Evolutionary conservation across 53 echinoderm and acorn worm species (phyloP).

Genomic region (Paracentrotus lividus): DNA sequence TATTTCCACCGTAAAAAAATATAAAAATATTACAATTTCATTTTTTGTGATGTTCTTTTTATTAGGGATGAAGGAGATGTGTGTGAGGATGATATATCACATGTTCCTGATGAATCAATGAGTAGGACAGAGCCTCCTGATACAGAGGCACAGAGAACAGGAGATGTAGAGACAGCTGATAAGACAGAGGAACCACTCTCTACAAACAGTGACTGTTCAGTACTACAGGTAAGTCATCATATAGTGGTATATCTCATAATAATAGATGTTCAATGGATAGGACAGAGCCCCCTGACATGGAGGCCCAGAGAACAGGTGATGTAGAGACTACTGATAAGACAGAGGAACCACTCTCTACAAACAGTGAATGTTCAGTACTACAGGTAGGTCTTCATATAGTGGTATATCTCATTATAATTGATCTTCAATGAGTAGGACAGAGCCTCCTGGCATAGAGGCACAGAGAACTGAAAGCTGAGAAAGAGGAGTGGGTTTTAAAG

Average conservation of each 20-base stretch:
- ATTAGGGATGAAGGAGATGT: background rate
- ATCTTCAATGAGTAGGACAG: slow-evolving; percentile 6
- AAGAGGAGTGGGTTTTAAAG: too few relatives aligned
- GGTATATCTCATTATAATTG: background rate
- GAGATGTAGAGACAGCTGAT: slow-evolving; percentile 48
- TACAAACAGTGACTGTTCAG: slow-evolving; percentile 65
- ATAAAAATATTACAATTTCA: too few relatives aligned
- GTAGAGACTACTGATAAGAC: slow-evolving; percentile 44
- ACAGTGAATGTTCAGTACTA: slow-evolving; percentile 63
- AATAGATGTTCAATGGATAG: background rate
- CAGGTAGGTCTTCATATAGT: slow-evolving; percentile 27
- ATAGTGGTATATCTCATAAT: background rate
- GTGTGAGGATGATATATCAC: slow-evolving; percentile 8
- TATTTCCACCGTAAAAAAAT: too few relatives aligned
- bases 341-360: slow-evolving; percentile 46
- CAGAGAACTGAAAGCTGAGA: slow-evolving; percentile 55
- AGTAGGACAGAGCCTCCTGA: slow-evolving; percentile 43
- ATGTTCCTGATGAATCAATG: slow-evolving; percentile 7
- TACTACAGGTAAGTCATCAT: slow-evolving; percentile 29
- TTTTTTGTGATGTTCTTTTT: too few relatives aligned
- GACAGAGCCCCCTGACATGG: slow-evolving; percentile 31
- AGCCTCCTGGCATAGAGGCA: slow-evolving; percentile 37
- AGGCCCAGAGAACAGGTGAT: slow-evolving; percentile 60
- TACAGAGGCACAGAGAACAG: slow-evolving; percentile 48
- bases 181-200: slow-evolving; percentile 54